phyloP scores from a whole-genome alignment of 2,113 vertebrate genomes.

The Mandrillus leucophaeus region DNA sequence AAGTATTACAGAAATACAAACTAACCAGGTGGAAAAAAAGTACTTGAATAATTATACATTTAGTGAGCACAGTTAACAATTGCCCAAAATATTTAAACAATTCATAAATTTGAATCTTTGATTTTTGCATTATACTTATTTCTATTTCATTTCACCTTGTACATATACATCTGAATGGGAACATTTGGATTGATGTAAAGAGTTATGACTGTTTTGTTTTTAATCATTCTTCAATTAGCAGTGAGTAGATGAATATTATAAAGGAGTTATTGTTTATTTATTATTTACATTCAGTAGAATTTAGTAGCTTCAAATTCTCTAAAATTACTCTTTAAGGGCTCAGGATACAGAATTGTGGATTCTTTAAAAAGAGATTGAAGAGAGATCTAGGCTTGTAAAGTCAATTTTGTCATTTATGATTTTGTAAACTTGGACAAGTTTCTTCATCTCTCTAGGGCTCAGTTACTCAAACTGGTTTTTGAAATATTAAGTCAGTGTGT shows the following conservation, averaged over 20 bases:
- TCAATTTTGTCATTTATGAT: neutral
- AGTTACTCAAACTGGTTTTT: neutral
- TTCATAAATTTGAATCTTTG: neutral
- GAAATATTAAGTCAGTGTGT: neutral
- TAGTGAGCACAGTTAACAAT: neutral
- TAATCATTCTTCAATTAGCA: neutral
- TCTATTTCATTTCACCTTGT: neutral
- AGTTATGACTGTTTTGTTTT: neutral
- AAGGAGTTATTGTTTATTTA: neutral
- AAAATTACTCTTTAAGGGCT: neutral
- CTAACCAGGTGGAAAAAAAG: neutral
- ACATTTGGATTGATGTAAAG: neutral
- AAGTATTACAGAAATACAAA: neutral
- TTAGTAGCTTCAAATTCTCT: neutral
- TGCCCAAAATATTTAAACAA: neutral
- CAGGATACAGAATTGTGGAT: neutral
- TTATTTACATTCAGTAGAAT: neutral
- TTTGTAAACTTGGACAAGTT: neutral
- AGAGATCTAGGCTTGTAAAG: neutral
- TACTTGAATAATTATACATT: neutral
- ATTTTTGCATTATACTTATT: neutral
- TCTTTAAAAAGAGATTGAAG: neutral
- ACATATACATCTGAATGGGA: neutral
- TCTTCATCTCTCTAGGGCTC: neutral
- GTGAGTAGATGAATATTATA: neutral